A percentile compares a stretch with the other conserved stretches of the same genome.
These are phyloP conservation scores for Styela plicata DNA, from an alignment of 23 tunicate species.

Conservation along the genomic window DNA sequence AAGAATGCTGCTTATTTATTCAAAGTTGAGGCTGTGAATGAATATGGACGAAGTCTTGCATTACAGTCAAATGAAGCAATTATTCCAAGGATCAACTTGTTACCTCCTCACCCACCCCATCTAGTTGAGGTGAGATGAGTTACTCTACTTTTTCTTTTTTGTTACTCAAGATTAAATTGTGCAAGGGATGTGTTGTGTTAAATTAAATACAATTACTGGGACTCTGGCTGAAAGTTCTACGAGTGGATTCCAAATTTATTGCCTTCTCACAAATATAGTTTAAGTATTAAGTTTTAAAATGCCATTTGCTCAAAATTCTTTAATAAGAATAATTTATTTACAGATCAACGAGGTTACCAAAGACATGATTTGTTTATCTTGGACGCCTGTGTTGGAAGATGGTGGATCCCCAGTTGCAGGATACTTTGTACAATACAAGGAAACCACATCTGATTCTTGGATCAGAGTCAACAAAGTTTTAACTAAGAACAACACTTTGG, in stretches of 20 bases:
- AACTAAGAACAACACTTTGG: conserved; percentile 38
- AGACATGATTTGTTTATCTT: conserved; percentile 56
- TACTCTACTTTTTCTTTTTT: not conserved
- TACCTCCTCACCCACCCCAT: conserved; percentile 73
- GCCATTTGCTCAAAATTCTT: no score
- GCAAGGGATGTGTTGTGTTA: no score
- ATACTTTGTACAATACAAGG: conserved; percentile 73
- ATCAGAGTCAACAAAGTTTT: conserved; percentile 58
- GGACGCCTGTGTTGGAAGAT: conserved; percentile 56
- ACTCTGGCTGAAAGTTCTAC: no score
- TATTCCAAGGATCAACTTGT: conserved; percentile 48
- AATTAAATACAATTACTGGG: no score
- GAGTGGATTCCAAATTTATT: no score
- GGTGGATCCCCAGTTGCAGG: conserved; percentile 65
- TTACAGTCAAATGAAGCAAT: conserved; percentile 33
- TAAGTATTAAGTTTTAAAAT: no score
- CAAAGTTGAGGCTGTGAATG: conserved; percentile 71
- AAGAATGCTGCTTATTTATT: conserved; percentile 66
- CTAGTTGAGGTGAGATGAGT: conserved; percentile 38
- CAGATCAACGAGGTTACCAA: conserved; percentile 69
- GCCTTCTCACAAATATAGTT: no score
- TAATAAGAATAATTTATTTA: not conserved
- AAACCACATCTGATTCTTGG: conserved; percentile 63
- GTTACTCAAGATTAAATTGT: no score
- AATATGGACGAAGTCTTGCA: conserved; percentile 64